Conservation (phyloP, 2,797 vertebrate species). For the Stomatorhinus walkeri region DNA sequence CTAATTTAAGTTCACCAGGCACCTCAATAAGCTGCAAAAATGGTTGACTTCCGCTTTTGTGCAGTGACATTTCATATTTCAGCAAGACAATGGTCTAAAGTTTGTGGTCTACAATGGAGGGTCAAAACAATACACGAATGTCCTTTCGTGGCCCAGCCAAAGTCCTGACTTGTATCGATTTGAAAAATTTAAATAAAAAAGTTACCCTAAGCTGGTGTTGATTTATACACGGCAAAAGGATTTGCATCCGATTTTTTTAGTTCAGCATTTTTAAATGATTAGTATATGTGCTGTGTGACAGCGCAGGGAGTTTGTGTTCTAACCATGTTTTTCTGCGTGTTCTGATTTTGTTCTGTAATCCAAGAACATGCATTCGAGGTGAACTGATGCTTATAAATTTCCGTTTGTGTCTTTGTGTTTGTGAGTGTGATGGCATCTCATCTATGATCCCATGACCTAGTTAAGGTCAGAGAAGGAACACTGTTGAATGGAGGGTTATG, state of each 20-base stretch:
- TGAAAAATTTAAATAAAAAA: neutral
- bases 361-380: neutral
- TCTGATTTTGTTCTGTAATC: neutral
- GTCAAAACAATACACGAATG: neutral
- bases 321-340: neutral
- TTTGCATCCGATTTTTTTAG: neutral
- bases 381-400: neutral
- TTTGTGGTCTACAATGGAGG: neutral
- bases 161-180: neutral
- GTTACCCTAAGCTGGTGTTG: neutral
- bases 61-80: conserved; percentile 5
- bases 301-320: neutral
- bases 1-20: neutral
- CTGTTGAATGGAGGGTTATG: neutral
- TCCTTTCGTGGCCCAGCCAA: neutral
- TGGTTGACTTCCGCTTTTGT: neutral
- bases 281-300: neutral
- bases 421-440: neutral
- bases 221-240: neutral
- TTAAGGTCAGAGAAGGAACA: neutral
- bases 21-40: conserved; percentile 1
- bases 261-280: neutral
- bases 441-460: neutral
- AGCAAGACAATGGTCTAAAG: neutral
- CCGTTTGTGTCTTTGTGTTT: neutral